Conservation (phyloP, 2,113 vertebrate species). For the Oceanodroma tethys region DNA sequence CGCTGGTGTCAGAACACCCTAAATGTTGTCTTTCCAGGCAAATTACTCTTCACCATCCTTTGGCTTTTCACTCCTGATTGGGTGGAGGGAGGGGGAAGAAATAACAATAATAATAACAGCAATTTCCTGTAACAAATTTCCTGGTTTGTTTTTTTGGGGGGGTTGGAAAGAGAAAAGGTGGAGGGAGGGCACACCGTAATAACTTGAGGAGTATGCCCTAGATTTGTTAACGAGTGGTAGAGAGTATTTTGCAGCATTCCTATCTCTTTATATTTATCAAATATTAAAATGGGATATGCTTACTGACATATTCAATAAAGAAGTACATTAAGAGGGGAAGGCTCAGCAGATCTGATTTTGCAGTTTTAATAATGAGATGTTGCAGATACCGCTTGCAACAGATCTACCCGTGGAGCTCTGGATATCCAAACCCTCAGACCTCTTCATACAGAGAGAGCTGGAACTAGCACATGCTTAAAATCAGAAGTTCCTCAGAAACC, state of each 20-base stretch:
- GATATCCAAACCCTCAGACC: background rate
- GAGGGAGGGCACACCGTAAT: background rate
- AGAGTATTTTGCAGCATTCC: conserved; percentile 26
- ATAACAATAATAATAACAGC: conserved; percentile 44
- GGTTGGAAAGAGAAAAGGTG: background rate
- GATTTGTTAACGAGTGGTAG: conserved; percentile 9
- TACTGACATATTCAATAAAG: conserved; percentile 59
- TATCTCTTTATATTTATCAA: conserved; percentile 66
- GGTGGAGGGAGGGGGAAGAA: background rate
- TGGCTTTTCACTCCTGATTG: conserved; percentile 44
- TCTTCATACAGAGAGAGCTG: background rate
- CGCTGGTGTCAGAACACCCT: background rate
- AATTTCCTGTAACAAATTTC: conserved; percentile 24
- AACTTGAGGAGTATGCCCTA: conserved; percentile 34
- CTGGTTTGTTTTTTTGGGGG: background rate
- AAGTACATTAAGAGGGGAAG: conserved; percentile 48
- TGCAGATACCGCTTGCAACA: background rate
- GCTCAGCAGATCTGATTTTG: conserved; percentile 42
- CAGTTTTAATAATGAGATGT: conserved; percentile 53
- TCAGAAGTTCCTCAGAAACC: background rate
- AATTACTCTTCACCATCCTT: conserved; percentile 54
- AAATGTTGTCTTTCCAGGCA: conserved; percentile 47
- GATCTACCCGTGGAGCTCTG: background rate
- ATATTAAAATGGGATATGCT: conserved; percentile 72
- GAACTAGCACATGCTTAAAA: background rate